phyloP scores from a whole-genome alignment of 92 coral and sea anemone genomes.

The Epizoanthus fatuus region DNA sequence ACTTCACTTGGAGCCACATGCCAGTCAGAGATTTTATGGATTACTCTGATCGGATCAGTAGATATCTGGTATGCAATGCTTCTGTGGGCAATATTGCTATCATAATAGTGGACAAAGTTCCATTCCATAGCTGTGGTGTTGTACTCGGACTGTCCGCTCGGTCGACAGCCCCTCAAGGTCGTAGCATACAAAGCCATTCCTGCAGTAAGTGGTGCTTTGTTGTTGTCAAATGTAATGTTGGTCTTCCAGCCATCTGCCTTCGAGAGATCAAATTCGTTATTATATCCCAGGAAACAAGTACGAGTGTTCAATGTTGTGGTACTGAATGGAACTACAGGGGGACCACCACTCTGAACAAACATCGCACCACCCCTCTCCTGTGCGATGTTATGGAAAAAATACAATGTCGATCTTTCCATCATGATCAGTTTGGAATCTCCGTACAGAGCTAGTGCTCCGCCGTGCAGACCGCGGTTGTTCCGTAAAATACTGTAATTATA shows the following conservation, averaged over 20 bases:
- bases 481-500: constrained; percentile 60
- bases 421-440: constrained; percentile 74
- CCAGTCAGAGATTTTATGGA: constrained; percentile 77
- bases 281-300: constrained; percentile 75
- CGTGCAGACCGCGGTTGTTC: constrained; percentile 80
- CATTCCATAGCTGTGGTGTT: constrained; percentile 82
- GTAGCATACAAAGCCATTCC: constrained; percentile 86
- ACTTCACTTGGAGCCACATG: constrained; percentile 74
- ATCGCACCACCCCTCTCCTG: constrained; percentile 88
- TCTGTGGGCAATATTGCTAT: constrained; percentile 28
- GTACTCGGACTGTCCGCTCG: constrained; percentile 57
- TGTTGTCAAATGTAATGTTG: constrained; percentile 68
- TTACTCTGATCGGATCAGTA: constrained; percentile 85
- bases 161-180: constrained; percentile 82
- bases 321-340: constrained; percentile 79
- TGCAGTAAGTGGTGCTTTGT: constrained; percentile 64
- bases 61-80: constrained; percentile 72
- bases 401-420: constrained; percentile 63
- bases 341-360: constrained; percentile 69
- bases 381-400: constrained; percentile 69
- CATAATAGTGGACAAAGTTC: constrained; percentile 62
- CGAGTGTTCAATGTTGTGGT: constrained; percentile 83
- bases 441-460: constrained; percentile 88
- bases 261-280: constrained; percentile 44
- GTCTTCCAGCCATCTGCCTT: constrained; percentile 59